Percentiles rank a stretch among this genome's conserved stretches.
Evolutionary conservation across 2,113 vertebrate species (phyloP).

Genomic region (Manacus vitellinus): DNA sequence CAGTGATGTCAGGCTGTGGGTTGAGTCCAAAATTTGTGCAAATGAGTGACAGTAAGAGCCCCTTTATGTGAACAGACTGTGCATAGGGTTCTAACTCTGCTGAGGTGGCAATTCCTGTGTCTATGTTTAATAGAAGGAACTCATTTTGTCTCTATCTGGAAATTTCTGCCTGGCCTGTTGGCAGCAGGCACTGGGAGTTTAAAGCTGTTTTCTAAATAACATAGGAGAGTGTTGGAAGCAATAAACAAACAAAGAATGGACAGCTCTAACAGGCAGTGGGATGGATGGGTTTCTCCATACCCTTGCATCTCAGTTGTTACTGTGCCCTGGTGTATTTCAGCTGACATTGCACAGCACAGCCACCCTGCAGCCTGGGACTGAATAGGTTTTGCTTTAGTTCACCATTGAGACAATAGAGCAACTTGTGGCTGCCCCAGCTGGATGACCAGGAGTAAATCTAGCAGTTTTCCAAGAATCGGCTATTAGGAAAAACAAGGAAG

Average conservation of each 20-base stretch:
- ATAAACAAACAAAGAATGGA: neutral
- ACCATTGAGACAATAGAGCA: neutral
- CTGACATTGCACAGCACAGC: neutral
- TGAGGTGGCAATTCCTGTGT: neutral
- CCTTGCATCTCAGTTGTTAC: neutral
- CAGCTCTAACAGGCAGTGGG: neutral
- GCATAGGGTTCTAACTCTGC: neutral
- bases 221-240: neutral
- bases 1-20: accelerated
- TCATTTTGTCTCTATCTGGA: neutral
- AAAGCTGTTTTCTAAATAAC: neutral
- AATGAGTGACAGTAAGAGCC: neutral
- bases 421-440: neutral
- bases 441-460: neutral
- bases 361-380: neutral
- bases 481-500: neutral
- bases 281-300: neutral
- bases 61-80: neutral
- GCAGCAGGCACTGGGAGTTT: neutral
- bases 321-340: neutral
- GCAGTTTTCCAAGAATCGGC: neutral
- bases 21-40: neutral
- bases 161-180: neutral
- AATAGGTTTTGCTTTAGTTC: neutral
- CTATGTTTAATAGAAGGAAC: neutral